Evolutionary conservation across 2,888 invertebrate genomes (phyloP), one percentile per base, ranked within the genome.

Genomic region (Pinctada fucata): DNA sequence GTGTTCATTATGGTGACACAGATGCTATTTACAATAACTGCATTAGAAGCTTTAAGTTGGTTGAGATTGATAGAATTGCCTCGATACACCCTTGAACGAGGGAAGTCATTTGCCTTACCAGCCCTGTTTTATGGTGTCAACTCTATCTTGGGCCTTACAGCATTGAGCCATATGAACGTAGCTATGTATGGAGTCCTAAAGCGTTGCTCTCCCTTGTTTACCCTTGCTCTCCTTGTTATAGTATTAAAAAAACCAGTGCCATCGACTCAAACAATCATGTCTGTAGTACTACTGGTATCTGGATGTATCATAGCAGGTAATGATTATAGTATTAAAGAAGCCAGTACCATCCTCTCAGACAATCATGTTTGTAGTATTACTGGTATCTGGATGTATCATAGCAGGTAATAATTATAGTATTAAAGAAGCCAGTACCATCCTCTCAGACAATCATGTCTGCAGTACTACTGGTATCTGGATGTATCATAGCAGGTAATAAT

Each of bases 101-200:
- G 93, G 50, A 86, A 88, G 52, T 89, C 89, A 68, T 93, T 94
- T 86, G 86, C 93, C 3, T 83, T 92, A 50, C 93, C 94, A 2
- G 93, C 94, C 0, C 72, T 94, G 8, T 93, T 93, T 81, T 93
- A 93, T 87, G 93, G 92, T 0, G 80, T 93, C 1, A 93, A 94
- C 80, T 91, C 93, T 63, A 92, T 93, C 70, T 88, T 94, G 58
- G 92, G 93, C 6, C 91, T 94, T 58, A 91, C 91, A 79, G 93
- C 94, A 1, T 90, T 94, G 49, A 92, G 93, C 81, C 93, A 94
- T 72, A 93, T 94, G 92, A 94, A 93, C 79, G 92, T 94, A 83
- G 94, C 94, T 2, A 93, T 94, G 91, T 94, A 94, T 86, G 93
- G 93, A 2, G 93, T 93, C 3, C 84, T 94, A 49, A 94, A 94